Evolutionary conservation across 2,797 vertebrate genomes (phyloP).

Genomic region (Sarcoramphus papa): DNA sequence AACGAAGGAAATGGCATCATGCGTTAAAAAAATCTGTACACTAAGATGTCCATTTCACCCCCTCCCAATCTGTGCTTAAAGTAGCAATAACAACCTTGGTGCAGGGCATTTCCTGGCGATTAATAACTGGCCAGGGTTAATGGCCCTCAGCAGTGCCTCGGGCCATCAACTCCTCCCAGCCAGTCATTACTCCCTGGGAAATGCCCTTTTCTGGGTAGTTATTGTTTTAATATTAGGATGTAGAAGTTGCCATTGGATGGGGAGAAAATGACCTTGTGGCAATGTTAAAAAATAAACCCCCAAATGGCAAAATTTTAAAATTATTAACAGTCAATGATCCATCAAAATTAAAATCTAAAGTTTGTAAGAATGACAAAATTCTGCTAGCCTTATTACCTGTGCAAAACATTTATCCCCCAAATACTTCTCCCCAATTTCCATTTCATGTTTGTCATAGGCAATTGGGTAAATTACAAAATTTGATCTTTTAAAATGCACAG

Average conservation of each 20-base stretch:
- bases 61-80: background rate
- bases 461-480: background rate
- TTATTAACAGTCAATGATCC: background rate
- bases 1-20: slow-evolving; percentile 2
- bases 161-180: slow-evolving; percentile 49
- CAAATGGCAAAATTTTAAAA: background rate
- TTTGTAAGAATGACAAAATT: background rate
- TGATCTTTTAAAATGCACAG: background rate
- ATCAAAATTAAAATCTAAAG: background rate
- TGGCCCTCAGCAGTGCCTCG: slow-evolving; percentile 49
- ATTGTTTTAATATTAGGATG: slow-evolving; percentile 33
- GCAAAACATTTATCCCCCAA: background rate
- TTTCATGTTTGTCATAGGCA: background rate
- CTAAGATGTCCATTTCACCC: background rate
- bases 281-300: background rate
- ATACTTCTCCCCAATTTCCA: background rate
- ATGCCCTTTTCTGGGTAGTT: slow-evolving; percentile 32
- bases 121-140: slow-evolving; percentile 48
- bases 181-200: slow-evolving; percentile 54
- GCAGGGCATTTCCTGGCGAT: slow-evolving; percentile 38
- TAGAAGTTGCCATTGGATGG: background rate
- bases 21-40: background rate
- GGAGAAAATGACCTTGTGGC: background rate
- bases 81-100: slow-evolving; percentile 42
- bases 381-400: background rate